Conservation (phyloP, 2,888 invertebrate species). For the Eremobia ochroleuca region DNA sequence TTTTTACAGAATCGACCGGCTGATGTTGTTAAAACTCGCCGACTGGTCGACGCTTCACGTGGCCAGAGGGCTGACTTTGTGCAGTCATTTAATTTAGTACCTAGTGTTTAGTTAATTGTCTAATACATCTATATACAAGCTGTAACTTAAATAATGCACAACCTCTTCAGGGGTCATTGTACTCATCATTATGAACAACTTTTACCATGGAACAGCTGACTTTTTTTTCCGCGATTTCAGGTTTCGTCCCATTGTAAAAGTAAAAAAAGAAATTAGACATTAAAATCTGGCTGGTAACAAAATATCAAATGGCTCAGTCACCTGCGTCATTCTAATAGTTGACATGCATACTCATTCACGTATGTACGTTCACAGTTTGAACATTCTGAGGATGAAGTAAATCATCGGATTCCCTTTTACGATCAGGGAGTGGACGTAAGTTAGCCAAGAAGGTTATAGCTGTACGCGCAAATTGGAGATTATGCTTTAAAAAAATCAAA, state of each 20-base stretch:
- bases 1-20: too few species aligned
- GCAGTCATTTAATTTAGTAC: background rate
- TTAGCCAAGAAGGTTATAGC: slow-evolving; percentile 58
- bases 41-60: background rate
- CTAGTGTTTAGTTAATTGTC: background rate
- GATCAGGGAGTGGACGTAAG: slow-evolving; percentile 67
- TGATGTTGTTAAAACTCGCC: background rate
- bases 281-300: slow-evolving; percentile 10
- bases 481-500: slow-evolving; percentile 58
- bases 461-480: slow-evolving; percentile 56
- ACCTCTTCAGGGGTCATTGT: too few species aligned
- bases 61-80: background rate
- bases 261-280: background rate
- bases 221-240: too few species aligned
- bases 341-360: slow-evolving; percentile 10
- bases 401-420: slow-evolving; percentile 73
- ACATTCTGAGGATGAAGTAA: slow-evolving; percentile 60
- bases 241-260: too few species aligned
- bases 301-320: slow-evolving; percentile 2
- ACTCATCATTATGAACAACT: too few species aligned
- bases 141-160: too few species aligned
- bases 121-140: too few species aligned
- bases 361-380: slow-evolving; percentile 2
- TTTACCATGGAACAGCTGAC: too few species aligned
- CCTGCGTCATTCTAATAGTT: slow-evolving; percentile 4